Conservation (phyloP, 2,888 invertebrate species). For the Carcina quercana region DNA sequence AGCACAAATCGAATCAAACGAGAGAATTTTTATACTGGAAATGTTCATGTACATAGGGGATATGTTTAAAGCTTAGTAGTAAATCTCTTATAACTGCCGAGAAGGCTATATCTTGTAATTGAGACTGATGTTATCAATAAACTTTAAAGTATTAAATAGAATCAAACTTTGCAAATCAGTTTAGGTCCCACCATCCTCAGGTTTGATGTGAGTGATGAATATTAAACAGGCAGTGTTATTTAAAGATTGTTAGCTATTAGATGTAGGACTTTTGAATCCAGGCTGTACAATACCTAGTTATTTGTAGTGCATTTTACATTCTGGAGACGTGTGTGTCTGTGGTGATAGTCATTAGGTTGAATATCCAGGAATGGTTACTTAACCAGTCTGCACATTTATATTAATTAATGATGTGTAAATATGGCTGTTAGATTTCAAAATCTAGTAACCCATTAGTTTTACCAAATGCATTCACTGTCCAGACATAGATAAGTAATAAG, state of each 20-base stretch:
- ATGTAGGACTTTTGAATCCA: conserved; percentile 65
- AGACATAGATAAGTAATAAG: no score
- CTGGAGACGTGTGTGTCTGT: conserved; percentile 54
- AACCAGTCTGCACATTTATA: conserved; percentile 36
- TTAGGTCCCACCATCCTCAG: conserved; percentile 28
- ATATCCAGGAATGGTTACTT: conserved; percentile 45
- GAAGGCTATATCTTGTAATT: conserved; percentile 50
- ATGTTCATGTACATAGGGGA: conserved; percentile 37
- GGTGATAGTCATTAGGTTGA: conserved; percentile 57
- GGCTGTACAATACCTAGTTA: conserved; percentile 69
- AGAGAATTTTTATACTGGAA: conserved; percentile 45
- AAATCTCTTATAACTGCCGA: conserved; percentile 37
- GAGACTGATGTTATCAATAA: conserved; percentile 67
- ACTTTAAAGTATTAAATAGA: conserved; percentile 25
- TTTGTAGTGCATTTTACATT: conserved; percentile 70
- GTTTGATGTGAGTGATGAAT: conserved; percentile 27
- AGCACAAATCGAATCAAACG: conserved; percentile 43
- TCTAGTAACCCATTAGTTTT: no score
- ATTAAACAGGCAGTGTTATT: conserved; percentile 47
- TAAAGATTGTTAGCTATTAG: conserved; percentile 66
- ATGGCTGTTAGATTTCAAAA: no score
- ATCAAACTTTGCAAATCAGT: conserved; percentile 11
- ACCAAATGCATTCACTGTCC: no score
- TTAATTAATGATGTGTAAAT: conserved; percentile 27
- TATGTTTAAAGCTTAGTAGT: conserved; percentile 44